A percentile compares a stretch with the other conserved stretches of the same genome.
Evolutionary conservation across 2,113 vertebrate species (phyloP).

Genomic region (Cebus imitator): DNA sequence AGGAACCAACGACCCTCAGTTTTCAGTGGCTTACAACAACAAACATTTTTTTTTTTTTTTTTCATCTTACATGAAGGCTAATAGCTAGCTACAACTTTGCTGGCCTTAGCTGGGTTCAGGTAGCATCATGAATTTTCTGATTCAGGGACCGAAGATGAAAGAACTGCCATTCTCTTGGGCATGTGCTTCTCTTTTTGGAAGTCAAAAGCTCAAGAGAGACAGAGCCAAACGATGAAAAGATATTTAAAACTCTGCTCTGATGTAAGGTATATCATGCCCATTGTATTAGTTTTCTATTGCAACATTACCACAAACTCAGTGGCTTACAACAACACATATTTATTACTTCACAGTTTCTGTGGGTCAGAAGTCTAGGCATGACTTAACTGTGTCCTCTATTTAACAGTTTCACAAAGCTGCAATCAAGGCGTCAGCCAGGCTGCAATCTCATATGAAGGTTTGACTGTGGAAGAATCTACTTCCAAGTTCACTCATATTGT

Average conservation of each 20-base stretch:
- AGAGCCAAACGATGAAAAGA: background rate
- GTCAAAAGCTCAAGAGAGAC: background rate
- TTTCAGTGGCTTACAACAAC: background rate
- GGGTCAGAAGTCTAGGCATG: background rate
- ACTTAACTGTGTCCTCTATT: background rate
- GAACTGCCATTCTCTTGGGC: background rate
- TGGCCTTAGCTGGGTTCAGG: background rate
- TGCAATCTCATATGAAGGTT: background rate
- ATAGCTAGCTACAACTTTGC: background rate
- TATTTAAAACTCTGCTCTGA: conserved; percentile 5
- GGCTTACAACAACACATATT: background rate
- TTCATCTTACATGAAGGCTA: background rate
- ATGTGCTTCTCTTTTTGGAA: background rate
- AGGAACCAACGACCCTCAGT: background rate
- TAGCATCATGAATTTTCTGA: background rate
- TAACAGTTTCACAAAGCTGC: background rate
- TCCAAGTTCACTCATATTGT: background rate
- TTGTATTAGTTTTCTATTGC: background rate
- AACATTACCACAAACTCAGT: background rate
- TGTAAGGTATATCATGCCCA: background rate
- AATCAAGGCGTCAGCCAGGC: background rate
- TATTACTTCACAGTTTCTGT: background rate
- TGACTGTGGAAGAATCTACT: background rate
- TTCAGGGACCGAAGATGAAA: background rate
- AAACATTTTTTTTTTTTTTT: background rate